Base-by-base conservation (phyloP, 2,113 vertebrate genomes). In the Maccullochella peelii region DNA sequence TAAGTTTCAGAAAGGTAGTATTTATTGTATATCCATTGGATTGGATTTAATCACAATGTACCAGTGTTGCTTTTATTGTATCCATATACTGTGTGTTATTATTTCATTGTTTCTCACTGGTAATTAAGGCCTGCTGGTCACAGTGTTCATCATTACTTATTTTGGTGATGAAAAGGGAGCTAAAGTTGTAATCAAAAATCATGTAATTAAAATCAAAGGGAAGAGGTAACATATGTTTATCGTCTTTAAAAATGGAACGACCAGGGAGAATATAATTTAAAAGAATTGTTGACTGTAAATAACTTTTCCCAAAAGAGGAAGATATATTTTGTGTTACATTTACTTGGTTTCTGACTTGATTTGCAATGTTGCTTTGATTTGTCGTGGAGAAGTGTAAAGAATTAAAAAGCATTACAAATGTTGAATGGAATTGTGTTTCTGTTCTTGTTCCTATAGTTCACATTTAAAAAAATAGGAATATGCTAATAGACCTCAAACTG, bases 251-350 rank as follows among this genome's bases (percentile, higher is more conserved):
- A 27, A n/a, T 8, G 8, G 8, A 55, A 11, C 54, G 30, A 54
- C 15, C 44, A 63, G 16, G 5, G 30, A 70, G 55, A 54, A 8
- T 50, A 23, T 54, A 33, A 49, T 68, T 30, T 5, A 27, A 66
- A 75, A 38, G 23, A 62, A 42, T 2, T 63, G 21, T 65, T 38
- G 4, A 27, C 7, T 66, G 73, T 83, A 70, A 76, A 83, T 82
- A 70, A 44, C 49, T 38, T 62, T 54, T 44, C 33, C 52, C n/a
- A 18, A 16, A 47, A 38, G 8, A 80, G 25, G 14, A 54, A 33
- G 2, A 20, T 55, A 8, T 61, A 42, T 70, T 63, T 80, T 77
- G 21, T 55, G 57, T 83, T 15, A 23, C 33, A 42, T 25, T 7
- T 54, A 40, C 61, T 68, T 54, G 18, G 30, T 63, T 62, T 71